Evolutionary conservation across 2,113 vertebrate species (phyloP).

Genomic region (Lycaon pictus): DNA sequence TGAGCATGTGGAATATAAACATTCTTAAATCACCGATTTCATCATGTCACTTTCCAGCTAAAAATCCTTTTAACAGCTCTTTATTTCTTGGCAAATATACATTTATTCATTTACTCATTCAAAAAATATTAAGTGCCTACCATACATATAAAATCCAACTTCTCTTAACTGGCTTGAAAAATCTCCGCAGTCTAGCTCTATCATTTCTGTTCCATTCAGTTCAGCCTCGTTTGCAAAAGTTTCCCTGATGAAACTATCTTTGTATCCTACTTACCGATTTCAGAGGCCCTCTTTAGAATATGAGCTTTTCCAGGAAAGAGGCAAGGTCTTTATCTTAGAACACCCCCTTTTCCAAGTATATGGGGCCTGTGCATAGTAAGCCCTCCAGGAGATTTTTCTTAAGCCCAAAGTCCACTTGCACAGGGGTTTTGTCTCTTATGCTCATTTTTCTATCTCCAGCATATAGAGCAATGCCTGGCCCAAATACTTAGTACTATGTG

Average conservation of each 20-base stretch:
- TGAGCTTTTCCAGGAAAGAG: not conserved
- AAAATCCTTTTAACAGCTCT: constrained; percentile 23
- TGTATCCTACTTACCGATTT: not conserved
- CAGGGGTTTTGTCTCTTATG: not conserved
- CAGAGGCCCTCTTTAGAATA: not conserved
- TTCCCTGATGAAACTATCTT: not conserved
- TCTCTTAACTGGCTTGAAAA: not conserved
- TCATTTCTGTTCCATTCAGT: not conserved
- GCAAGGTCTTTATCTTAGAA: not conserved
- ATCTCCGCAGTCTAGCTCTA: not conserved
- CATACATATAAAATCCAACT: not conserved
- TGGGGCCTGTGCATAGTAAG: not conserved
- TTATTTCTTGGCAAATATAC: constrained; percentile 46
- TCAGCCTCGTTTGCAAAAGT: not conserved
- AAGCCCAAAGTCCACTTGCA: not conserved
- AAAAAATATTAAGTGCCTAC: constrained; percentile 16
- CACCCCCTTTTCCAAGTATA: not conserved
- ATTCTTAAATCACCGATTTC: constrained; percentile 44
- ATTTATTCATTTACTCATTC: constrained; percentile 45
- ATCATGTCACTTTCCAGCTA: constrained; percentile 14
- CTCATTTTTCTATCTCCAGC: not conserved
- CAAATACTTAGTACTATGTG: not conserved
- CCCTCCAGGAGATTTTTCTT: not conserved
- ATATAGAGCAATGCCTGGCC: not conserved
- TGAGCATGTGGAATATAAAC: not conserved